These are phyloP conservation scores for Platysternon megacephalum DNA, from an alignment of 2,113 vertebrate genomes.

Conservation along the genomic window DNA sequence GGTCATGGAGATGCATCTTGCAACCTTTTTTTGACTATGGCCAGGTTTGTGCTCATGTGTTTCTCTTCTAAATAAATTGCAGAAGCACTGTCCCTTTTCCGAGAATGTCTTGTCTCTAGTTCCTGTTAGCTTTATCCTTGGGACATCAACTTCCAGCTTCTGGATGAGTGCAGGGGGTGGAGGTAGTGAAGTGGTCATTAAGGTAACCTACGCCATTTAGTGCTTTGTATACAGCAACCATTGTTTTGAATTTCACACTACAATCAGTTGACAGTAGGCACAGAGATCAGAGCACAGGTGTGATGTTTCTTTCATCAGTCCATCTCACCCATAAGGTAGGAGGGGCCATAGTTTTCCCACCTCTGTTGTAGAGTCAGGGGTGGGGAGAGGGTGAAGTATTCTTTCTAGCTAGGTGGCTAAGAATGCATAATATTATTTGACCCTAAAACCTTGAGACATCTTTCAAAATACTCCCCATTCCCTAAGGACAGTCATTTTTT, in stretches of 20 bases:
- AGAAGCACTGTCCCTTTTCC: neutral
- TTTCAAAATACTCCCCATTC: constrained; percentile 43
- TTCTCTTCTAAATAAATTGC: neutral
- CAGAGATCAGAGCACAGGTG: fast-evolving
- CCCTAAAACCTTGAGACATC: constrained; percentile 30
- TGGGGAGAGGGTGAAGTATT: constrained; percentile 20
- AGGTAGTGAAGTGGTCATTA: neutral
- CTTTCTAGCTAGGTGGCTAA: constrained; percentile 19
- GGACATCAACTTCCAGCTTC: neutral
- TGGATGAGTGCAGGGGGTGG: fast-evolving
- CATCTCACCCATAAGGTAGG: neutral
- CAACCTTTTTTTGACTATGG: neutral
- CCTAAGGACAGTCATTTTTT: constrained; percentile 42
- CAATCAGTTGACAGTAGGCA: neutral
- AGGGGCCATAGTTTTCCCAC: neutral
- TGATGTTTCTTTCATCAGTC: neutral
- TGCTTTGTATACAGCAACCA: neutral
- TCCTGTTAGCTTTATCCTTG: neutral
- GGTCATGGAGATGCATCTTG: neutral
- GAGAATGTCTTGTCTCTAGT: neutral
- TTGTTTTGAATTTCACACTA: neutral
- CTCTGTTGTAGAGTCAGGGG: constrained; percentile 29
- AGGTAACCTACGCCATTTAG: fast-evolving
- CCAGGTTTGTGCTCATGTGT: neutral
- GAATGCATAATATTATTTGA: constrained; percentile 5